Conservation (phyloP, 2,113 vertebrate species). For the Gopherus evgoodei region DNA sequence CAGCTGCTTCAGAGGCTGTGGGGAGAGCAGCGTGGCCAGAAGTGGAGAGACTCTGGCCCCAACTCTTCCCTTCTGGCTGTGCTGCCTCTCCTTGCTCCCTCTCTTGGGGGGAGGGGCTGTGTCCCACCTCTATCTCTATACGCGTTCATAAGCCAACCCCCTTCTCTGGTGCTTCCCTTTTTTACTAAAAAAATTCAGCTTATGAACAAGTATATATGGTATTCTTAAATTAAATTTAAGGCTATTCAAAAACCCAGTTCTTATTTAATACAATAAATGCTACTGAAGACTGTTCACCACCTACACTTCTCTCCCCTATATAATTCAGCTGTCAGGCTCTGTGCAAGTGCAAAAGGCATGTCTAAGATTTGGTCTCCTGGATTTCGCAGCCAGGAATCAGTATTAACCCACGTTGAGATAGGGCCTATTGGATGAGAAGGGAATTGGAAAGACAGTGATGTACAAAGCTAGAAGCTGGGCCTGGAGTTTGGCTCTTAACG, state of each 20-base stretch:
- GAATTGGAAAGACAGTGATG: background rate
- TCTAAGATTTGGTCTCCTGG: background rate
- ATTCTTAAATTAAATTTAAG: background rate
- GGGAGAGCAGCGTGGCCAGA: too few relatives aligned
- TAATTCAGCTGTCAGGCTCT: background rate
- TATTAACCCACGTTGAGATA: background rate
- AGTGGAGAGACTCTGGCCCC: too few relatives aligned
- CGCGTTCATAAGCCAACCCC: too few relatives aligned
- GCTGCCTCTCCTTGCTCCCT: too few relatives aligned
- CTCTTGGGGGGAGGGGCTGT: too few relatives aligned
- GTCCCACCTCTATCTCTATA: too few relatives aligned
- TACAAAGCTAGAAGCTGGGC: background rate
- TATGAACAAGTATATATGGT: too few relatives aligned
- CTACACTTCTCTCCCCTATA: background rate
- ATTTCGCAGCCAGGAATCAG: background rate
- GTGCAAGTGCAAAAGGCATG: background rate
- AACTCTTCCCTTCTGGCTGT: too few relatives aligned
- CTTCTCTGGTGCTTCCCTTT: too few relatives aligned
- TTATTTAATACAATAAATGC: fast-evolving
- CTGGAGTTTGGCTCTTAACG: background rate
- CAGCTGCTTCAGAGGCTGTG: too few relatives aligned
- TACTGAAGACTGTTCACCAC: background rate
- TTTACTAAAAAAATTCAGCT: too few relatives aligned
- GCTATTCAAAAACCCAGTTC: background rate
- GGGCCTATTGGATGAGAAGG: background rate